Evolutionary conservation across 2,888 invertebrate species (phyloP).

Genomic region (Rhogogaster chlorosoma): DNA sequence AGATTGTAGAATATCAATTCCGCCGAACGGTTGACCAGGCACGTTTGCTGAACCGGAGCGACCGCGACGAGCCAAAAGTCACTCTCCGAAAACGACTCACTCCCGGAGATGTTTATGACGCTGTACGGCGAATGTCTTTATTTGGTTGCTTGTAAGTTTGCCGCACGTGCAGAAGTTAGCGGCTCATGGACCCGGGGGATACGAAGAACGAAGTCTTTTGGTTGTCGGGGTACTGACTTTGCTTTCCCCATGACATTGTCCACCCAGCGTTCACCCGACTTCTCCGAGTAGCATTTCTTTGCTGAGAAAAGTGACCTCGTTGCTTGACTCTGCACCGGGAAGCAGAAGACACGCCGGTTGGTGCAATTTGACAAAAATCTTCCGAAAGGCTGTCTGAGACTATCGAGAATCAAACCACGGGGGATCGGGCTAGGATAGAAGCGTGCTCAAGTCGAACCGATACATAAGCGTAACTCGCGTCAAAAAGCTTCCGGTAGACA

Average conservation of each 20-base stretch:
- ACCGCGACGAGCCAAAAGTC: slow-evolving; percentile 44
- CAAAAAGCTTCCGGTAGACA: background rate
- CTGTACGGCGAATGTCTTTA: slow-evolving; percentile 59
- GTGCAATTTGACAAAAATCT: slow-evolving; percentile 9
- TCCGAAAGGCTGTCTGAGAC: background rate
- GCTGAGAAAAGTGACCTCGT: slow-evolving; percentile 36
- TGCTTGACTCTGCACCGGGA: slow-evolving; percentile 14
- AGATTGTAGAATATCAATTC: slow-evolving; percentile 43
- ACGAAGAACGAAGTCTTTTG: slow-evolving; percentile 18
- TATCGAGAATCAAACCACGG: background rate
- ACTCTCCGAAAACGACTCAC: slow-evolving; percentile 58
- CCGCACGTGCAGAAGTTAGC: slow-evolving; percentile 49
- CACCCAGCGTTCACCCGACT: slow-evolving; percentile 19
- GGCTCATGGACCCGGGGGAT: slow-evolving; percentile 41
- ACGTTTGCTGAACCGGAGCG: slow-evolving; percentile 40
- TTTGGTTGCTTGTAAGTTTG: slow-evolving; percentile 53
- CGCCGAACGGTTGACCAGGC: background rate
- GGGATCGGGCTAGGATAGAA: background rate
- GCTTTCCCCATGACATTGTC: slow-evolving; percentile 21
- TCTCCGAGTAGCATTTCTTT: slow-evolving; percentile 6
- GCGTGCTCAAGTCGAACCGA: background rate
- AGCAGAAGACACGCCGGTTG: background rate
- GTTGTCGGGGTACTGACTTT: background rate
- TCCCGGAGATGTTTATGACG: slow-evolving; percentile 61
- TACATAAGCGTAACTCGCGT: background rate